Base-by-base conservation (phyloP, 2,888 invertebrate species). In the Cephonodes hylas region DNA sequence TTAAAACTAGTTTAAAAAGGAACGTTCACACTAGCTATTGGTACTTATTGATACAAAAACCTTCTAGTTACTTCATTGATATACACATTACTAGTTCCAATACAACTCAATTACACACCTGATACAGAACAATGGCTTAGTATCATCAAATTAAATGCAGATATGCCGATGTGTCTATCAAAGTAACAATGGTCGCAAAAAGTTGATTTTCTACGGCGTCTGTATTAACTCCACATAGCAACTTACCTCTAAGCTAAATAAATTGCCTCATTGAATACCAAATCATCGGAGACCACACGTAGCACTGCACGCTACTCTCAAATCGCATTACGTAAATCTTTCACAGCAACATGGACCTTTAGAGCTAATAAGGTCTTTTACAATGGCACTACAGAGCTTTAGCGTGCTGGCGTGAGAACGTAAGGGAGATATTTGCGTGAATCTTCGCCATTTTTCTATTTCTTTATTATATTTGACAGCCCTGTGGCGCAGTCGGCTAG, bases 231-330 rank as follows among this genome's bases (percentile, higher is more conserved):
- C 66, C 63, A 60, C 44, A n/a, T n/a, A 64, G 64, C 64, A 66
- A 67, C 64, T 66, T 70, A 70, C 25, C 15, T 38, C 23, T 38
- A 69, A 66, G 67, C 65, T 72, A 76, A 77, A 75, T 79, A 82
- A 81, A 83, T 80, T 77, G 75, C 68, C 79, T 85, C 81, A 84
- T 85, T 86, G 85, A 86, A 80, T 85, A 83, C 80, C 84, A 85
- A 87, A 88, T 85, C 72, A 73, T 60, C 60, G n/a, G 15, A 45
- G 60, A 60, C 60, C 60, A 60, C 82, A 81, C 81, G 79, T 82
- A 80, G 72, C 76, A 75, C 72, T 73, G 79, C 77, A 81, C 75
- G 79, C 76, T 81, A 80, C 76, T 78, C 75, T 71, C 67, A 80
- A 85, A 83, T 82, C 76, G 75, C 81, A 83, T 83, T 85, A 81